Conservation (phyloP, 1,140 invertebrate genomes). For the Pseudomyrmex sp. region DNA sequence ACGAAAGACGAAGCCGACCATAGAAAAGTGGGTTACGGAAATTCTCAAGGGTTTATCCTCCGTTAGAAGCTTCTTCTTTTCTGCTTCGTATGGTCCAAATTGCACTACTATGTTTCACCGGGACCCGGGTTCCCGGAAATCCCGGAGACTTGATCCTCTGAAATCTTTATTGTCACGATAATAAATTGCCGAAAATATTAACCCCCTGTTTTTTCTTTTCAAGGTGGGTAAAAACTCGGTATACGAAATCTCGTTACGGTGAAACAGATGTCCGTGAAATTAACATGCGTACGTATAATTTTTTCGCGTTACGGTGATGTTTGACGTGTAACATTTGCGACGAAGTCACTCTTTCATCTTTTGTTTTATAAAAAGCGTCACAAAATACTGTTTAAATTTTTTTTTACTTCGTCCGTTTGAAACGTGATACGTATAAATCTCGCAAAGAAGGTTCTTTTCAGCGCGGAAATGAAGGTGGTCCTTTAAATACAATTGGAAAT, state of each 20-base stretch:
- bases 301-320: too few relatives aligned
- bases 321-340: too few relatives aligned
- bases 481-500: conserved; percentile 54
- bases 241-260: neutral
- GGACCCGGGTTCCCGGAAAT: neutral
- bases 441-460: conserved; percentile 16
- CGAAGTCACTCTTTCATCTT: neutral
- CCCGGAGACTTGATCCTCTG: neutral
- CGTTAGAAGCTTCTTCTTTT: neutral
- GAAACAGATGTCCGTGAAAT: neutral
- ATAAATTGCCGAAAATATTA: conserved; percentile 34
- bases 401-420: neutral
- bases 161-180: conserved; percentile 21
- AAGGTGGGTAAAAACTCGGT: neutral
- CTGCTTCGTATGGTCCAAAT: neutral
- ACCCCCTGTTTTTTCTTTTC: neutral
- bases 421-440: conserved; percentile 21
- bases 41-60: conserved; percentile 3
- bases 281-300: conserved; percentile 11
- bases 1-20: neutral
- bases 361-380: conserved; percentile 11
- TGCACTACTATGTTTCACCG: conserved; percentile 3
- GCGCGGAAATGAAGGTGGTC: neutral
- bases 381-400: neutral
- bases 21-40: conserved; percentile 23